Percentiles rank a stretch among this genome's conserved stretches.
Evolutionary conservation across 2,797 vertebrate genomes (phyloP).

Genomic region (Smutsia gigantea): DNA sequence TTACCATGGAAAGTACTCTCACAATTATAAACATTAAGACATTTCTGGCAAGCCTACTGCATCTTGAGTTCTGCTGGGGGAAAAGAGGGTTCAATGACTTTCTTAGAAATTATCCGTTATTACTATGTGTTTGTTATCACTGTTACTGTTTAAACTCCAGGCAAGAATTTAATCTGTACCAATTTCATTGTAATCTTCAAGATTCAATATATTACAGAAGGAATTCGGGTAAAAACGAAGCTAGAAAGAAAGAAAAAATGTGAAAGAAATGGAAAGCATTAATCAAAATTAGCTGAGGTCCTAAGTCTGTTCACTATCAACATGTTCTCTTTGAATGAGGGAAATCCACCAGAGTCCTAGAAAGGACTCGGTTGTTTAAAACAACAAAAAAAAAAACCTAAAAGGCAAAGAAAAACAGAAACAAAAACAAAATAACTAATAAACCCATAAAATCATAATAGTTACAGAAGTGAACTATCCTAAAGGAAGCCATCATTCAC

Average conservation of each 20-base stretch:
- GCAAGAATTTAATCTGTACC: background rate
- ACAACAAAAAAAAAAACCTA: background rate
- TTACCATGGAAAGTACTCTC: background rate
- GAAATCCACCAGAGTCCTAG: background rate
- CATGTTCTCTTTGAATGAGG: background rate
- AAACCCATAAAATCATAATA: background rate
- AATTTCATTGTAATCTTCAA: background rate
- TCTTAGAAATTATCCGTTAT: background rate
- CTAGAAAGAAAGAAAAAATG: background rate
- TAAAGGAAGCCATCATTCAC: background rate
- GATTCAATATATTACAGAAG: background rate
- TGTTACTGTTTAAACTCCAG: background rate
- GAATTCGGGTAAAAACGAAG: background rate
- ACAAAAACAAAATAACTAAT: background rate
- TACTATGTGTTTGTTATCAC: background rate
- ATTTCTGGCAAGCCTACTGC: background rate
- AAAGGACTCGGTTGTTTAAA: accelerated
- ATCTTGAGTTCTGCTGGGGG: background rate
- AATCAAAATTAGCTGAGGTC: background rate
- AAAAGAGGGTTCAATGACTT: background rate
- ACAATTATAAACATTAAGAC: background rate
- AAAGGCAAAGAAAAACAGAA: background rate
- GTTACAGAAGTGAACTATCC: background rate
- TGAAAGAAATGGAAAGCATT: background rate
- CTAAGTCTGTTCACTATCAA: background rate